phyloP scores from a whole-genome alignment of 2,797 vertebrate species.

The Chiroxiphia lanceolata region DNA sequence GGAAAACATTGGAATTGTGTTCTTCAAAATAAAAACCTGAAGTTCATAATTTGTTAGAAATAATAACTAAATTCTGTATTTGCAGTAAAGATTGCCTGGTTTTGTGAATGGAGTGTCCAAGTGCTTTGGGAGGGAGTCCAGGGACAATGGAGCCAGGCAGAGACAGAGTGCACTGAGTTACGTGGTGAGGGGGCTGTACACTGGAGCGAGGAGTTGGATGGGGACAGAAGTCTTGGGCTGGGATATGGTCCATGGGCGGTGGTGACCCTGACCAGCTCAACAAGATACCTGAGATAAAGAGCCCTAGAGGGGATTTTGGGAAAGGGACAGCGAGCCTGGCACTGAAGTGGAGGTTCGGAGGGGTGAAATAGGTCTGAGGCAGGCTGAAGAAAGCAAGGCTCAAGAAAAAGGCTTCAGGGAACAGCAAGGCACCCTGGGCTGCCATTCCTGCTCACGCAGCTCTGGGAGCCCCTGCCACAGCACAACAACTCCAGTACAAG shows the following conservation, averaged over 20 bases:
- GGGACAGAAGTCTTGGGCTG: neutral
- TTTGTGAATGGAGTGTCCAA: neutral
- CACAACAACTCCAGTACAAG: rapidly evolving
- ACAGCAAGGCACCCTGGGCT: neutral
- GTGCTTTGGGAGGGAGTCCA: neutral
- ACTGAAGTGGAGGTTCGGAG: rapidly evolving
- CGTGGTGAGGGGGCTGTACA: rapidly evolving
- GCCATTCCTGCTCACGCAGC: neutral
- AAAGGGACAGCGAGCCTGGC: neutral
- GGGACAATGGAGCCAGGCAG: neutral
- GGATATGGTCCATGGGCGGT: neutral
- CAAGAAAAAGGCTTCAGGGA: neutral
- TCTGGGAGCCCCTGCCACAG: neutral
- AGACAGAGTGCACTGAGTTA: neutral
- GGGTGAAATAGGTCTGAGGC: neutral
- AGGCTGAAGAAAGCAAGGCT: neutral
- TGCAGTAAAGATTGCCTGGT: neutral
- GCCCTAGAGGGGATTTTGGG: neutral
- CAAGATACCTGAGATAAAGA: rapidly evolving
- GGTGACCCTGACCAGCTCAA: neutral
- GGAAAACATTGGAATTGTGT: neutral
- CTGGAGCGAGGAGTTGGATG: neutral
- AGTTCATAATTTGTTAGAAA: neutral
- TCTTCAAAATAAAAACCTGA: neutral
- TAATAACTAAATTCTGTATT: neutral